Conservation (phyloP, 2,888 invertebrate genomes). For the Herminia tarsipennalis region DNA sequence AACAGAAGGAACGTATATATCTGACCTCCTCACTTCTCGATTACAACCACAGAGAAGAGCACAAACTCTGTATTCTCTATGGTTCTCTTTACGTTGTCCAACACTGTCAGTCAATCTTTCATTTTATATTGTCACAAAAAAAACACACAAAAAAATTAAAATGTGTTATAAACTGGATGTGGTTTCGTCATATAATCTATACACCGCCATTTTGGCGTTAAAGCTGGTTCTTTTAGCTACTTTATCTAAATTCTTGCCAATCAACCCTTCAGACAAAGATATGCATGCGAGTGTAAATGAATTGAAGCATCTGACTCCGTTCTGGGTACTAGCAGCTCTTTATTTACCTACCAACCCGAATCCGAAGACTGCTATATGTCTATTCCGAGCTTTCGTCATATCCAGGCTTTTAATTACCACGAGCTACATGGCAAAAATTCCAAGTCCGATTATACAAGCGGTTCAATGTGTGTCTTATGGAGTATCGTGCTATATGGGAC, state of each 20-base stretch:
- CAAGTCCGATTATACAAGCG: not conserved
- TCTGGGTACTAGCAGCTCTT: conserved; percentile 24
- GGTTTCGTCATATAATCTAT: conserved; percentile 40
- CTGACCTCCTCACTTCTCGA: no score
- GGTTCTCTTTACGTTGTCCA: no score
- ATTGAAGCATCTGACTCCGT: conserved; percentile 27
- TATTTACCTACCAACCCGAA: conserved; percentile 13
- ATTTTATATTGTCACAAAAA: no score
- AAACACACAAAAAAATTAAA: not conserved
- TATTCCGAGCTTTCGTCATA: conserved; percentile 1
- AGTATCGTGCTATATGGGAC: conserved; percentile 8
- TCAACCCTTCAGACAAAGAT: conserved; percentile 1
- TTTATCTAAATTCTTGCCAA: not conserved
- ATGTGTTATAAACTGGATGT: conserved; percentile 10
- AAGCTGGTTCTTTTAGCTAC: conserved; percentile 38
- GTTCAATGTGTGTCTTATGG: conserved; percentile 4
- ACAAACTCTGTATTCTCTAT: no score
- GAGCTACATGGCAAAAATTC: not conserved
- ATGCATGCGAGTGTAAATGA: conserved; percentile 17
- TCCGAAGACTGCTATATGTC: not conserved
- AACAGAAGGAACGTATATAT: no score
- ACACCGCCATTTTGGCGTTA: conserved; percentile 41
- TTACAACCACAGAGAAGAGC: no score
- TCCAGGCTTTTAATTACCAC: conserved; percentile 1
- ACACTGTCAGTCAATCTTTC: no score